Evolutionary conservation across 2,113 vertebrate genomes (phyloP).

Genomic region (Thamnophis sirtalis): DNA sequence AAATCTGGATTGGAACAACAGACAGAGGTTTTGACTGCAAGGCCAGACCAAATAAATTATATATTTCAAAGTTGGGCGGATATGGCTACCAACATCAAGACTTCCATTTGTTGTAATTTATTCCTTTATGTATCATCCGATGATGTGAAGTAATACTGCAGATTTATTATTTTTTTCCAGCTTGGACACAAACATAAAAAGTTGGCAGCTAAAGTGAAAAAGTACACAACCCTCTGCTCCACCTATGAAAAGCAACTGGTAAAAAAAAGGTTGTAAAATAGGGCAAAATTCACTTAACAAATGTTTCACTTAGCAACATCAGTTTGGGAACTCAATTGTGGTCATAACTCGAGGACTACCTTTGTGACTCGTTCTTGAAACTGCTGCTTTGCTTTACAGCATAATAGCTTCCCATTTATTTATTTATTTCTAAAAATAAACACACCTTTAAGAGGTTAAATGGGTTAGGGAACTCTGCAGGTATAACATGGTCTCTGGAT

Average conservation of each 20-base stretch:
- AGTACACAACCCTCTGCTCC: not conserved
- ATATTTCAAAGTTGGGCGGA: not conserved
- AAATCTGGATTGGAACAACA: not conserved
- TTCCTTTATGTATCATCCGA: not conserved
- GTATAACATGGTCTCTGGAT: not conserved
- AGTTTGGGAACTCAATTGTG: not conserved
- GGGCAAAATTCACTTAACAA: not conserved
- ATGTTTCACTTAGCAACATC: not conserved
- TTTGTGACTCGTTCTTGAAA: not conserved
- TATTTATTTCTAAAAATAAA: not conserved
- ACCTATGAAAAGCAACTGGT: not conserved
- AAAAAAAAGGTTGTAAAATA: not conserved
- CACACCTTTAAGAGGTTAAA: not conserved
- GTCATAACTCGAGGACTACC: not conserved
- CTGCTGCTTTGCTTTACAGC: not conserved
- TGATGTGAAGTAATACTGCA: not conserved
- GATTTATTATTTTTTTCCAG: not conserved
- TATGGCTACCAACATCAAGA: not conserved
- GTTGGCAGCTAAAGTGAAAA: not conserved
- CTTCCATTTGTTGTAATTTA: no score
- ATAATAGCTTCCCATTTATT: not conserved
- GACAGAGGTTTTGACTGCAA: not conserved
- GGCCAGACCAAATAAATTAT: not conserved
- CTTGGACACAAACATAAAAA: not conserved
- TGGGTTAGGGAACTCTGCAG: not conserved